Base-by-base conservation (phyloP, 1,140 invertebrate genomes). In the Papilio xuthus region DNA sequence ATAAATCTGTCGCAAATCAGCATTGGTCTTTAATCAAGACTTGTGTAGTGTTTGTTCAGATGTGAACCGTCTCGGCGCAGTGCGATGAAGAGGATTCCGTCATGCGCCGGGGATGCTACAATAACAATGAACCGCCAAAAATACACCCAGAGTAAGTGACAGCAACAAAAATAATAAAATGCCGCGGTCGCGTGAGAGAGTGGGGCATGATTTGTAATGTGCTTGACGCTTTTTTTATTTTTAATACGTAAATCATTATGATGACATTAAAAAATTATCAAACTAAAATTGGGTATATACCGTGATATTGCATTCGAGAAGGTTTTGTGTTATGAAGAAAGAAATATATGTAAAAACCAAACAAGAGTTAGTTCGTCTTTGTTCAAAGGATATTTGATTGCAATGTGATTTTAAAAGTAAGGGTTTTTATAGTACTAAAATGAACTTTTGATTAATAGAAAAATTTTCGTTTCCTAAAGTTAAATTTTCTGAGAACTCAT, bases 21-120 rank as follows among this genome's bases (percentile, higher is more conserved):
- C 79, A 79, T 20, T 37, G 20, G 60, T 20, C 89, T 85, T 89
- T 88, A 90, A 89, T 85, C 78, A 83, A 83, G 80, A 47, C 63
- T 79, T 79, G 56, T 56, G 60, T 56, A 85, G 82, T 93, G 90
- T 93, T 93, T 92, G 89, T 92, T 92, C 92, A 93, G 92, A 88
- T 93, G 92, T 86, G 85, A 87, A 75, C 85, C 88, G 88, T 93
- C 91, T 83, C 85, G 82, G 82, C 87, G 92, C 91, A 90, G 88
- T 92, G 87, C 88, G 92, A 93, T 92, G 90, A 92, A 92, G 92
- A 92, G 92, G 87, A 88, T 85, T 81, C 81, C 82, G 83, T 86
- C 90, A 88, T 90, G 84, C 85, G 82, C 73, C 79, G 85, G 88
- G 88, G 88, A 91, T 90, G 84, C 87, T 93, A 92, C 79, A 92